phyloP scores from a whole-genome alignment of 2,797 vertebrate species.

The Pipistrellus nathusii region DNA sequence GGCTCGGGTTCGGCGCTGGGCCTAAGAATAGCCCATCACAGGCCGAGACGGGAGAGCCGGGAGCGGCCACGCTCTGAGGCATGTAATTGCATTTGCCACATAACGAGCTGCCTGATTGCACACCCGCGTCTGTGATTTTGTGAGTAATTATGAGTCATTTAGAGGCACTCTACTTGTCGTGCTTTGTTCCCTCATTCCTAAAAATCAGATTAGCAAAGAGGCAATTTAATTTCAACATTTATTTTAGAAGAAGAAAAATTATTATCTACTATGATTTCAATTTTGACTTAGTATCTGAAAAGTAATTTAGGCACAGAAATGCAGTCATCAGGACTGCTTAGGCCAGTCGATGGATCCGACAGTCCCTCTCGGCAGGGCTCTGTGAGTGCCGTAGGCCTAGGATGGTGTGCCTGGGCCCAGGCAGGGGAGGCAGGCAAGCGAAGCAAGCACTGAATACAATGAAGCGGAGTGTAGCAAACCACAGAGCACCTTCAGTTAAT shows the following conservation, averaged over 20 bases:
- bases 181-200: constrained; percentile 79
- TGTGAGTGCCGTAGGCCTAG: rapidly evolving
- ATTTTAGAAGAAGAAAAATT: constrained; percentile 48
- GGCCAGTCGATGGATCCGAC: not conserved
- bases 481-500: not conserved
- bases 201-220: constrained; percentile 73
- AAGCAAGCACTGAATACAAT: not conserved
- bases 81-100: constrained; percentile 77
- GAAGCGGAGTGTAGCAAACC: not conserved
- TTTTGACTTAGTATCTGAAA: constrained; percentile 13
- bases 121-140: constrained; percentile 80
- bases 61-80: constrained; percentile 77
- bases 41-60: constrained; percentile 61
- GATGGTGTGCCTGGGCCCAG: rapidly evolving
- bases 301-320: not conserved
- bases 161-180: constrained; percentile 72
- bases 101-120: constrained; percentile 85
- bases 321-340: not conserved
- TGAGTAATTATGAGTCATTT: constrained; percentile 81
- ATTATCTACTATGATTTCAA: not conserved
- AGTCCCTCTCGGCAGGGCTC: rapidly evolving
- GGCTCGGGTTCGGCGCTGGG: constrained; percentile 52
- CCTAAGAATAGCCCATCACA: constrained; percentile 56
- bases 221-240: constrained; percentile 76
- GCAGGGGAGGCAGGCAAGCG: not conserved